phyloP scores from a whole-genome alignment of 2,888 invertebrate species.

The Miltochrista miniata region DNA sequence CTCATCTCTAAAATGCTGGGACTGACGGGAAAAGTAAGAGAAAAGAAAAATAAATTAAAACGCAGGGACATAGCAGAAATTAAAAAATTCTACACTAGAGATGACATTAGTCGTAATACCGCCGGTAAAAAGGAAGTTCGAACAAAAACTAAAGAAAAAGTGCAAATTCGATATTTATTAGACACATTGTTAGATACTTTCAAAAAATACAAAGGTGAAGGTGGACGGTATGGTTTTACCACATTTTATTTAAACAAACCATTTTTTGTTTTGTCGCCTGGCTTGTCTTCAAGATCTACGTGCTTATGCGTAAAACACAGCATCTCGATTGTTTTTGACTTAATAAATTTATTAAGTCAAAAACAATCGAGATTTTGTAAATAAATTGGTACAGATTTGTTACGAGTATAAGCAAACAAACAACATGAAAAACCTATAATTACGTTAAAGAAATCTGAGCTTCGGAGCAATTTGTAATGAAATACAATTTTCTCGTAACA shows the following conservation, averaged over 20 bases:
- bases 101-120: conserved; percentile 23
- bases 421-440: not conserved
- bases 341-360: too few relatives aligned
- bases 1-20: not conserved
- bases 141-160: conserved; percentile 18
- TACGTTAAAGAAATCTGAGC: not conserved
- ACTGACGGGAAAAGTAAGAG: not conserved
- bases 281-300: not conserved
- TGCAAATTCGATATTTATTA: conserved; percentile 20
- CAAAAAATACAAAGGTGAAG: conserved; percentile 22
- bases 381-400: too few relatives aligned
- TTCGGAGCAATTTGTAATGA: not conserved
- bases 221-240: conserved; percentile 19
- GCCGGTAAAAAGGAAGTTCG: conserved; percentile 22
- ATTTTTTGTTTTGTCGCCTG: conserved; percentile 16
- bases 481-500: not conserved
- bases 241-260: conserved; percentile 16
- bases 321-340: too few relatives aligned
- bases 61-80: conserved; percentile 15
- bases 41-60: conserved; percentile 5
- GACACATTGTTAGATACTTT: conserved; percentile 17
- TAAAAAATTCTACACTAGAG: conserved; percentile 16
- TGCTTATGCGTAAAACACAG: conserved; percentile 1
- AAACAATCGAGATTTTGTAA: too few relatives aligned
- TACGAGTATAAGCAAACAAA: too few relatives aligned